phyloP scores from a whole-genome alignment of 2,797 vertebrate genomes.

The Sparidentex hasta region DNA sequence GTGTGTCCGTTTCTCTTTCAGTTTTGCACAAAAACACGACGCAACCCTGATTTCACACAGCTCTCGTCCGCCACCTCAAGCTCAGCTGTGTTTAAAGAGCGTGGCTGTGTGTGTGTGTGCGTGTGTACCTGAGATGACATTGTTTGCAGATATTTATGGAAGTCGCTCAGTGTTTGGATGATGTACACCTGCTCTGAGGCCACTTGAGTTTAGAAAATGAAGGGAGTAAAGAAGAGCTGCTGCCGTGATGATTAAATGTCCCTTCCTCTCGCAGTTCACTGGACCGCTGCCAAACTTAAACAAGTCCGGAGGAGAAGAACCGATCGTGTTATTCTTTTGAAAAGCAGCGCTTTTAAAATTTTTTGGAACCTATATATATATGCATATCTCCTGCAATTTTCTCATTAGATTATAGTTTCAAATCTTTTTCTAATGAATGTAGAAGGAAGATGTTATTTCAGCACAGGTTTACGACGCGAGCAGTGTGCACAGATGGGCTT shows the following conservation, averaged over 20 bases:
- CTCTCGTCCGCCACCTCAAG: not conserved
- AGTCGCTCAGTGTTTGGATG: not conserved
- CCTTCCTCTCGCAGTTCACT: not conserved
- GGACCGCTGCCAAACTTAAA: not conserved
- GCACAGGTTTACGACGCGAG: slow-evolving; percentile 39
- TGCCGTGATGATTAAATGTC: slow-evolving; percentile 1
- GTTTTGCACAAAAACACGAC: slow-evolving; percentile 17
- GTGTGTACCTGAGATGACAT: not conserved
- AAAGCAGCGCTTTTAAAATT: not conserved
- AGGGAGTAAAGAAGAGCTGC: slow-evolving; percentile 12
- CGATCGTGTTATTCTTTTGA: too few species aligned
- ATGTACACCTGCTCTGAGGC: slow-evolving; percentile 10
- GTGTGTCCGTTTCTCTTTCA: not conserved
- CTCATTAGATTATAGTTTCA: too few species aligned
- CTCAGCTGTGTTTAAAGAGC: not conserved
- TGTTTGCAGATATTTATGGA: slow-evolving; percentile 11
- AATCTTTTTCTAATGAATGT: too few species aligned
- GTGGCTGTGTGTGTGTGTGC: not conserved
- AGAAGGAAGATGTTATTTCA: slow-evolving; percentile 16
- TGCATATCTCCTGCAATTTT: not conserved
- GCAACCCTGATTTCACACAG: slow-evolving; percentile 11
- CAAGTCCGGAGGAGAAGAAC: not conserved
- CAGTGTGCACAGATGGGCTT: slow-evolving; percentile 49
- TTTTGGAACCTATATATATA: not conserved
- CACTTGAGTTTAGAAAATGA: slow-evolving; percentile 12